These are phyloP conservation scores for Dissostichus mawsoni DNA, from an alignment of 2,113 vertebrate species.

Conservation along the genomic window DNA sequence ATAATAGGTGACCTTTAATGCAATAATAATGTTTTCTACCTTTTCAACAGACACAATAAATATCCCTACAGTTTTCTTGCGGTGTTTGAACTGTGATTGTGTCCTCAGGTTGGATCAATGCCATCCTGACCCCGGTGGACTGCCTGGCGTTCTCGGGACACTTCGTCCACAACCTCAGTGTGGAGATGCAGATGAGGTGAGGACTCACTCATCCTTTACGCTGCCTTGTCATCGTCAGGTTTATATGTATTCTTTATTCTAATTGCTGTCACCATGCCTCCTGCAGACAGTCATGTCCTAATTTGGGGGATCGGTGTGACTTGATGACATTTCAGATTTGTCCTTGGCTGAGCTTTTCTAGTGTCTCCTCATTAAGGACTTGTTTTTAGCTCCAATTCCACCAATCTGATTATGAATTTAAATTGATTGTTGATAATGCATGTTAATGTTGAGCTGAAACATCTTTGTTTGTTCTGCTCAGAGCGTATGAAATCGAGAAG, in stretches of 20 bases:
- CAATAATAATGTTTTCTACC: not conserved
- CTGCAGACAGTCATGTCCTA: not conserved
- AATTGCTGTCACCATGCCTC: not conserved
- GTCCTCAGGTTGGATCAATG: conserved; percentile 94
- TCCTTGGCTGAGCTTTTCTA: conserved; percentile 20
- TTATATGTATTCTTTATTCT: not conserved
- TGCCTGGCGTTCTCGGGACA: conserved; percentile 96
- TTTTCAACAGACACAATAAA: not conserved
- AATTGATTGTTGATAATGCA: not conserved
- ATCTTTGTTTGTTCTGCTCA: conserved; percentile 78
- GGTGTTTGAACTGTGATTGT: not conserved
- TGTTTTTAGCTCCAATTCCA: conserved; percentile 4
- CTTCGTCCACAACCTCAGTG: conserved; percentile 95
- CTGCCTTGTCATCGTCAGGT: not conserved
- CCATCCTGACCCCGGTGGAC: conserved; percentile 96
- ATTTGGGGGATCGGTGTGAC: conserved; percentile 18
- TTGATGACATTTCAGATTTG: not conserved
- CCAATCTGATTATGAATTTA: conserved; percentile 26
- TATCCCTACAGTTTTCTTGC: not conserved
- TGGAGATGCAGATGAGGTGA: conserved; percentile 99
- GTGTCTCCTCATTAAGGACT: not conserved
- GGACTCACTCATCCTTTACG: not conserved
- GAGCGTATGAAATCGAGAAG: conserved; percentile 98
- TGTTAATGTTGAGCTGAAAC: conserved; percentile 21
- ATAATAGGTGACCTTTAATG: too few species aligned